Percentiles rank a stretch among this genome's conserved stretches.
Evolutionary conservation across 2,888 invertebrate species (phyloP).

Genomic region (Octonoba sinensis): DNA sequence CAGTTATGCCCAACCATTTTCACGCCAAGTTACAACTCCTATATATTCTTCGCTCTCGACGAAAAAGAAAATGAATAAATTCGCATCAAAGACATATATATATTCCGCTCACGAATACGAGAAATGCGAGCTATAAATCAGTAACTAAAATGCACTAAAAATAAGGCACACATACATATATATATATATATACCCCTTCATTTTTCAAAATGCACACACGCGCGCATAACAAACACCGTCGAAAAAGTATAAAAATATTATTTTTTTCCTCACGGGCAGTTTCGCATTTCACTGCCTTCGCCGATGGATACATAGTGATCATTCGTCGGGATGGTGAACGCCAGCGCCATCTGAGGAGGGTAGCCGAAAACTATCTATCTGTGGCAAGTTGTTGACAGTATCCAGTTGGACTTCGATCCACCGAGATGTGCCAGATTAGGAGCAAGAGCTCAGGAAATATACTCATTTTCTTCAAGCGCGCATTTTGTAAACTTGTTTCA

Average conservation of each 20-base stretch:
- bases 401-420: constrained; percentile 52
- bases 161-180: too few species aligned
- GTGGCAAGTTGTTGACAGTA: constrained; percentile 58
- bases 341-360: constrained; percentile 50
- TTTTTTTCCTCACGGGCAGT: constrained; percentile 34
- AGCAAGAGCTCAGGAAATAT: too few species aligned
- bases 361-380: constrained; percentile 22
- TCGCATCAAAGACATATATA: constrained; percentile 56
- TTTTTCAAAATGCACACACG: constrained; percentile 59
- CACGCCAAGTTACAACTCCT: constrained; percentile 24
- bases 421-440: not conserved
- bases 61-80: constrained; percentile 35
- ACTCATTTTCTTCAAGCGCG: too few species aligned
- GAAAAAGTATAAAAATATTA: constrained; percentile 52
- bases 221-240: constrained; percentile 60
- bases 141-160: constrained; percentile 54
- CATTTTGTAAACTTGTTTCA: too few species aligned
- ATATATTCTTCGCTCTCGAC: constrained; percentile 12
- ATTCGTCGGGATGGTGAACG: constrained; percentile 28
- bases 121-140: constrained; percentile 63
- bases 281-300: constrained; percentile 61
- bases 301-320: constrained; percentile 50
- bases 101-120: constrained; percentile 58
- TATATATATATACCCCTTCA: constrained; percentile 53
- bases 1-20: constrained; percentile 14